Percentiles rank a stretch among this genome's conserved stretches.
These are phyloP conservation scores for Cyphomyrus plagiostoma DNA, from an alignment of 2,113 vertebrate species.

Conservation along the genomic window DNA sequence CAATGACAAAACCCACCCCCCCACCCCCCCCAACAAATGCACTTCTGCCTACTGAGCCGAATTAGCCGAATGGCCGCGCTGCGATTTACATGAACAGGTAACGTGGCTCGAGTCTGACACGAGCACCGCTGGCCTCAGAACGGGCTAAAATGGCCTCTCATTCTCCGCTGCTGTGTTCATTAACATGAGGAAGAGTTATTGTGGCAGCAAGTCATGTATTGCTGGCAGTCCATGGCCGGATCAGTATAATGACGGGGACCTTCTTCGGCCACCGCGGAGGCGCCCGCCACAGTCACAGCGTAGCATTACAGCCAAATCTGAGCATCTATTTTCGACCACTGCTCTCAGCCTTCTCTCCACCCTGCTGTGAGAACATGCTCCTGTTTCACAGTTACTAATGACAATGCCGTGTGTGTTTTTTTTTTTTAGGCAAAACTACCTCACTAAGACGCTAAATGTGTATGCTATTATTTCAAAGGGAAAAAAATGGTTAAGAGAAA, in stretches of 20 bases:
- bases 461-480: not conserved
- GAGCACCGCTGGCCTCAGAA: not conserved
- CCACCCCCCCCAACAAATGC: not conserved
- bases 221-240: not conserved
- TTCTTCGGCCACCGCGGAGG: not conserved
- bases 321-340: not conserved
- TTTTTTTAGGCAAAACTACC: not conserved
- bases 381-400: not conserved
- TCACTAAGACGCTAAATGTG: not conserved
- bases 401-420: not conserved
- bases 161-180: not conserved
- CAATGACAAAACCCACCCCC: not conserved
- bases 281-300: not conserved
- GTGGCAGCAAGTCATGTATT: too few relatives aligned
- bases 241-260: not conserved
- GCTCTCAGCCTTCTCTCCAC: not conserved
- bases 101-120: not conserved
- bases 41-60: not conserved
- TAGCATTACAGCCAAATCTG: not conserved
- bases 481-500: not conserved
- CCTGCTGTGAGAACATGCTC: slow-evolving; percentile 6
- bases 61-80: not conserved
- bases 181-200: not conserved
- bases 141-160: not conserved
- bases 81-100: not conserved